Percentiles rank a stretch among this genome's conserved stretches.
Conservation (phyloP, 2,888 invertebrate genomes). For the Heteromurus nitidus region DNA sequence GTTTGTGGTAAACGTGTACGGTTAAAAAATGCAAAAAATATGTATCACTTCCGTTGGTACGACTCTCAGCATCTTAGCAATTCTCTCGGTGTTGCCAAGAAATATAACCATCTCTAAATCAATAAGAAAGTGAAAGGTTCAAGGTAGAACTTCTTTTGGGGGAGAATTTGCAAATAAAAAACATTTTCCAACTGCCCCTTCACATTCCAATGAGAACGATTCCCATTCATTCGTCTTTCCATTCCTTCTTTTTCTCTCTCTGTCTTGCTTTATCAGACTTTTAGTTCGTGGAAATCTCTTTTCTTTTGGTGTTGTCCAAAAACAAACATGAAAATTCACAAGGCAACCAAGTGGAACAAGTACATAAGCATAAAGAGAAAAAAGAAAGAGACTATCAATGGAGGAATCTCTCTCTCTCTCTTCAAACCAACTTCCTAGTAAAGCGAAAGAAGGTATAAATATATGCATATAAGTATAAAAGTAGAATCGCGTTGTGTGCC, state of each 20-base stretch:
- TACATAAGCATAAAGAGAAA: not conserved
- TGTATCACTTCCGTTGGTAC: conserved; percentile 22
- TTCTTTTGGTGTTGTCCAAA: not conserved
- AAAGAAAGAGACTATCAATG: not conserved
- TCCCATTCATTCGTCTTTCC: not conserved
- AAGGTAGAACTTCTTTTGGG: conserved; percentile 2
- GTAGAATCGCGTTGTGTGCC: too few species aligned
- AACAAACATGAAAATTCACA: not conserved
- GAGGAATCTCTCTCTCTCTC: not conserved
- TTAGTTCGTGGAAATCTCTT: not conserved
- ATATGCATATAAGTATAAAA: too few species aligned
- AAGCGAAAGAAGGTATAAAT: too few species aligned
- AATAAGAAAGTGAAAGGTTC: conserved; percentile 10
- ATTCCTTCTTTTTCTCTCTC: not conserved
- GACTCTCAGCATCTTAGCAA: not conserved
- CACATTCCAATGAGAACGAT: not conserved
- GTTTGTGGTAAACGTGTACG: not conserved
- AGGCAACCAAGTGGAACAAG: conserved; percentile 22
- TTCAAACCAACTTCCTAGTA: too few species aligned
- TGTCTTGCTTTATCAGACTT: not conserved
- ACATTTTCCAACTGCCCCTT: not conserved
- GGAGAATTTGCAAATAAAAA: not conserved
- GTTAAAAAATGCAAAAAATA: conserved; percentile 8
- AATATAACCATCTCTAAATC: conserved; percentile 24
- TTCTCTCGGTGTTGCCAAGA: conserved; percentile 10